Conservation (phyloP, 2,113 vertebrate genomes). For the Rhombomys opimus region DNA sequence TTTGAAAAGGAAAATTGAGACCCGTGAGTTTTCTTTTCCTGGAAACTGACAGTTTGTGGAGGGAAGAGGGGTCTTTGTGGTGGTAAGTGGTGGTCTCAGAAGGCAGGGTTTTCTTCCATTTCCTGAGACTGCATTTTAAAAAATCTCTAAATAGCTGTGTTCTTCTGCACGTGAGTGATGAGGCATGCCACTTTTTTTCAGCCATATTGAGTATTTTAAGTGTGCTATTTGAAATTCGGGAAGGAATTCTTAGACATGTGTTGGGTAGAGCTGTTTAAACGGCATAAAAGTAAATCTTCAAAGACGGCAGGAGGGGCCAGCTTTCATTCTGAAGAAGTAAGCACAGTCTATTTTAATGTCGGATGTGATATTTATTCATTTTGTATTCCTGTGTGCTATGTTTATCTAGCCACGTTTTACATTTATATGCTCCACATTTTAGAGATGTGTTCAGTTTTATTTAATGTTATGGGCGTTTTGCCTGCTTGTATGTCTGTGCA, state of each 20-base stretch:
- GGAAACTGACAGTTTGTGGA: not conserved
- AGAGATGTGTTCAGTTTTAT: not conserved
- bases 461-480: not conserved
- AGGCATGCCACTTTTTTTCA: not conserved
- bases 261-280: not conserved
- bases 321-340: not conserved
- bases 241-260: not conserved
- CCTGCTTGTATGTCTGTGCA: not conserved
- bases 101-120: not conserved
- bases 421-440: not conserved
- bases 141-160: not conserved
- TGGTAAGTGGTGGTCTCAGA: not conserved
- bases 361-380: not conserved
- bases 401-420: constrained; percentile 5
- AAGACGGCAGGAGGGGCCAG: not conserved
- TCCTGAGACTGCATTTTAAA: too few relatives aligned
- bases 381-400: not conserved
- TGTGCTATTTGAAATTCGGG: not conserved
- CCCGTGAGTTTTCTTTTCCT: not conserved
- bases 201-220: not conserved
- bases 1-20: not conserved
- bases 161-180: not conserved
- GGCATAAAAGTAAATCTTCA: not conserved
- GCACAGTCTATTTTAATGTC: not conserved
- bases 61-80: not conserved